A percentile compares a stretch with the other conserved stretches of the same genome.
These are phyloP conservation scores for Ascidia mentula DNA, from an alignment of 23 tunicate species.

Conservation along the genomic window DNA sequence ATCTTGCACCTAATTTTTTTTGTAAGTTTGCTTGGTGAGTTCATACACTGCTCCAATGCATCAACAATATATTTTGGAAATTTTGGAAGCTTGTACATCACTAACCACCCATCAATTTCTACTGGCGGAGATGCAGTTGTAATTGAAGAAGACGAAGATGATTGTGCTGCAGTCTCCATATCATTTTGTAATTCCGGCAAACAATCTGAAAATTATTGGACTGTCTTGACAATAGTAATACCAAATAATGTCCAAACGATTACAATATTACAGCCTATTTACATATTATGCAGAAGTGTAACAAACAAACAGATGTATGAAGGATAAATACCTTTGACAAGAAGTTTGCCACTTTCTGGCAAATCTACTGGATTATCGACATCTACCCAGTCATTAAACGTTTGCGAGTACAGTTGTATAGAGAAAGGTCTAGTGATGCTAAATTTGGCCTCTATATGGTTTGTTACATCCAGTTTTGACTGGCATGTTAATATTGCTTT, in stretches of 20 bases:
- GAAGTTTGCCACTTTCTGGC: conserved; percentile 11
- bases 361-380: background rate
- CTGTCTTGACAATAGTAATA: background rate
- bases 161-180: background rate
- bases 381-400: conserved; percentile 7
- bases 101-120: conserved; percentile 4
- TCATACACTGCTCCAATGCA: background rate
- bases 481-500: background rate
- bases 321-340: background rate
- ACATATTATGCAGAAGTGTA: background rate
- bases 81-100: background rate
- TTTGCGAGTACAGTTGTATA: background rate
- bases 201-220: background rate
- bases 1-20: background rate
- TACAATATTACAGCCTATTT: background rate
- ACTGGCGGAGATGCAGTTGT: background rate
- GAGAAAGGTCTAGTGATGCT: background rate
- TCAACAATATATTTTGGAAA: conserved; percentile 4
- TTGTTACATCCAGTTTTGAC: background rate
- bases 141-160: background rate
- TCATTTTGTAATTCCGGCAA: background rate
- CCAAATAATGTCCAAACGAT: background rate
- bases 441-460: background rate
- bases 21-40: background rate
- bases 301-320: background rate